Evolutionary conservation across 1,140 invertebrate genomes (phyloP).

Genomic region (Hycleus cichorii): DNA sequence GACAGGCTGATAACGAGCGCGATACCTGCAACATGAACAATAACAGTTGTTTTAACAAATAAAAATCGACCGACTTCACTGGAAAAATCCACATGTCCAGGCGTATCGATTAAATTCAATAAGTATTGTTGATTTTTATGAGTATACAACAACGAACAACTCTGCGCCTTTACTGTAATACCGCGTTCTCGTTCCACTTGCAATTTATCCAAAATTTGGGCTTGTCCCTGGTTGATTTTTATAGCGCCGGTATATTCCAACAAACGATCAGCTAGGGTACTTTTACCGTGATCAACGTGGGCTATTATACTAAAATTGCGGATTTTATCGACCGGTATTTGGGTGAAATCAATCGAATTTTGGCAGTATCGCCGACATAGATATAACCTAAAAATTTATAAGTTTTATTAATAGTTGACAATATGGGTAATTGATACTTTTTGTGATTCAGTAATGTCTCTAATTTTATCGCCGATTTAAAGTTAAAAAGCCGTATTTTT

Average conservation of each 20-base stretch:
- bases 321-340: conserved; percentile 61
- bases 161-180: conserved; percentile 98
- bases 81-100: conserved; percentile 97
- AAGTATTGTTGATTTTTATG: conserved; percentile 65
- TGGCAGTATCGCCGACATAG: neutral
- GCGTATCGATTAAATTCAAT: conserved; percentile 97
- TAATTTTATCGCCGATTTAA: too few relatives aligned
- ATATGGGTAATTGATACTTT: too few relatives aligned
- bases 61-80: conserved; percentile 68
- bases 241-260: conserved; percentile 86
- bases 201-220: conserved; percentile 81
- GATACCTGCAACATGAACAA: conserved; percentile 48
- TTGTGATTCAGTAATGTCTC: too few relatives aligned
- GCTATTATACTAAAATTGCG: conserved; percentile 95
- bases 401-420: too few relatives aligned
- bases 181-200: conserved; percentile 91
- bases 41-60: neutral
- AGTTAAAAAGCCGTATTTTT: too few relatives aligned
- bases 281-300: conserved; percentile 97
- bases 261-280: conserved; percentile 87
- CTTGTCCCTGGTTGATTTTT: conserved; percentile 54
- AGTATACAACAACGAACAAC: conserved; percentile 79
- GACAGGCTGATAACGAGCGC: conserved; percentile 81
- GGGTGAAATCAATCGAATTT: conserved; percentile 23
- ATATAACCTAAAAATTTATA: too few relatives aligned